These are phyloP conservation scores for Cairina moschata DNA, from an alignment of 2,113 vertebrate species.

Conservation along the genomic window DNA sequence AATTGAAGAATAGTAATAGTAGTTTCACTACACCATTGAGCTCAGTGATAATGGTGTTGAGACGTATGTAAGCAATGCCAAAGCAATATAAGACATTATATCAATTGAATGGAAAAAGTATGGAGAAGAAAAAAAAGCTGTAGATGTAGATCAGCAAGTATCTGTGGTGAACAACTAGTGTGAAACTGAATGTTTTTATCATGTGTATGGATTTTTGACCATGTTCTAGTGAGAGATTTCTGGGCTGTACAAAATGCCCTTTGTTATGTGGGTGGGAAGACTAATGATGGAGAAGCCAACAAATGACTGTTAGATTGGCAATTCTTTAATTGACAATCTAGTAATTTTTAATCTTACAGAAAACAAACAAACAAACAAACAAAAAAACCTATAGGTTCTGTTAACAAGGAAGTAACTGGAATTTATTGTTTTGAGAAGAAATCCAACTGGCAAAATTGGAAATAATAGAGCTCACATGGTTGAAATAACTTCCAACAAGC, in stretches of 20 bases:
- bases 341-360: not conserved
- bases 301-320: not conserved
- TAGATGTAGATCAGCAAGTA: not conserved
- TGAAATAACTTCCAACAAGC: not conserved
- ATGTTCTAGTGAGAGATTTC: not conserved
- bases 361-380: not conserved
- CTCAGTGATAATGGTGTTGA: not conserved
- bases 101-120: not conserved
- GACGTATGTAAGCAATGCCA: not conserved
- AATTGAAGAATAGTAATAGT: not conserved
- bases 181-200: not conserved
- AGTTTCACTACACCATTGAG: accelerated
- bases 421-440: not conserved
- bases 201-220: not conserved
- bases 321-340: not conserved
- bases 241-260: not conserved
- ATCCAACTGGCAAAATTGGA: not conserved
- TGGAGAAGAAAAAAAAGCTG: not conserved
- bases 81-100: not conserved
- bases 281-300: not conserved
- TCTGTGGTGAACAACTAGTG: not conserved
- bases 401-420: not conserved
- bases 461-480: not conserved
- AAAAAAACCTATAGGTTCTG: not conserved
- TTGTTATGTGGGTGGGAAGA: not conserved